Percentiles rank a stretch among this genome's conserved stretches.
These are phyloP conservation scores for Cyphomyrmex costatus DNA, from an alignment of 1,140 invertebrate species.

Conservation along the genomic window DNA sequence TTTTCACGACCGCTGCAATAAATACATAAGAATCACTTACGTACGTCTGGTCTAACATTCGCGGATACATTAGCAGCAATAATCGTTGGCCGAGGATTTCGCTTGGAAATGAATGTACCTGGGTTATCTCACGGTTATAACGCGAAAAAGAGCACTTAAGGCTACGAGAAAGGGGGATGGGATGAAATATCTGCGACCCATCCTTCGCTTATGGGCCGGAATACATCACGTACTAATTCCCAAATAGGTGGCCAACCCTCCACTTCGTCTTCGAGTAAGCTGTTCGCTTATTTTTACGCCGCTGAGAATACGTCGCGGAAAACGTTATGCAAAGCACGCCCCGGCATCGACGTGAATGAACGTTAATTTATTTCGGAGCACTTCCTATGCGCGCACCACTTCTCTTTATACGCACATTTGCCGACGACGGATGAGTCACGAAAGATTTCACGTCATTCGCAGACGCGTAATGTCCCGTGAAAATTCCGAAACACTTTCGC, in stretches of 20 bases:
- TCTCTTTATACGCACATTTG: slow-evolving; percentile 24
- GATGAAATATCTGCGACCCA: slow-evolving; percentile 75
- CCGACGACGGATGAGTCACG: slow-evolving; percentile 40
- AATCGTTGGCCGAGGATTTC: slow-evolving; percentile 71
- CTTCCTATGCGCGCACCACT: slow-evolving; percentile 9
- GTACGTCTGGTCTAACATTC: slow-evolving; percentile 49
- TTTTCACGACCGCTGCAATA: background rate
- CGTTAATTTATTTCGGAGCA: slow-evolving; percentile 71
- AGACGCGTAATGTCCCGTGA: slow-evolving; percentile 30
- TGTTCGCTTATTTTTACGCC: slow-evolving; percentile 73
- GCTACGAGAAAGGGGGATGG: slow-evolving; percentile 53
- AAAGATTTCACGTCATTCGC: slow-evolving; percentile 61
- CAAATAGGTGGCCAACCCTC: slow-evolving; percentile 72
- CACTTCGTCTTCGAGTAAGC: slow-evolving; percentile 74
- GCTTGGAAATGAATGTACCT: slow-evolving; percentile 69
- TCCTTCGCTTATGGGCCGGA: slow-evolving; percentile 73
- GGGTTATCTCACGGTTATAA: slow-evolving; percentile 76
- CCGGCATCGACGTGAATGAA: slow-evolving; percentile 65
- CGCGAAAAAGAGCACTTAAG: slow-evolving; percentile 76
- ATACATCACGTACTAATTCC: slow-evolving; percentile 78
- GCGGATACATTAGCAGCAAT: slow-evolving; percentile 70
- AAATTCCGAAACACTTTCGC: slow-evolving; percentile 42
- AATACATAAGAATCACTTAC: slow-evolving; percentile 17
- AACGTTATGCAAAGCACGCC: slow-evolving; percentile 72
- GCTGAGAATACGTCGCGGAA: slow-evolving; percentile 54